Conservation (phyloP, 2,888 invertebrate genomes). For the Euclidia mi region DNA sequence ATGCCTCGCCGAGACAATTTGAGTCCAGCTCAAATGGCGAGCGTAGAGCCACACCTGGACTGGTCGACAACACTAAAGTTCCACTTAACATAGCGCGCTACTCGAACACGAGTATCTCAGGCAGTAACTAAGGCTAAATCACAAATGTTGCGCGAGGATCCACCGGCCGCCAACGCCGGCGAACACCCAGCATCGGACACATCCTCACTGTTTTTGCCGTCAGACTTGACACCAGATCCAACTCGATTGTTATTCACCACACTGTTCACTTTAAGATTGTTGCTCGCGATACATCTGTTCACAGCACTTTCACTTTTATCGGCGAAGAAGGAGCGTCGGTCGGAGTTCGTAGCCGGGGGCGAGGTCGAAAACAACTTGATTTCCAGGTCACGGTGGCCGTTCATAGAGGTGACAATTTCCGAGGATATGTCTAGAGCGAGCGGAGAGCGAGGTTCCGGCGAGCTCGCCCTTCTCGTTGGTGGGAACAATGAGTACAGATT, state of each 20-base stretch:
- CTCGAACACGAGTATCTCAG: constrained; percentile 81
- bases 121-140: constrained; percentile 89
- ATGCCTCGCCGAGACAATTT: constrained; percentile 86
- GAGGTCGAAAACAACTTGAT: constrained; percentile 94
- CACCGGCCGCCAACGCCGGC: constrained; percentile 71
- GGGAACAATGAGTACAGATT: constrained; percentile 86
- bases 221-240: constrained; percentile 74
- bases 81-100: constrained; percentile 68
- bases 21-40: constrained; percentile 89
- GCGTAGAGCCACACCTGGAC: constrained; percentile 78
- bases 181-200: constrained; percentile 79
- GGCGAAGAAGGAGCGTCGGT: constrained; percentile 85
- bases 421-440: constrained; percentile 92
- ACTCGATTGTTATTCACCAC: constrained; percentile 80
- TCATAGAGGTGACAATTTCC: constrained; percentile 94
- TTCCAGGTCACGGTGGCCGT: constrained; percentile 94
- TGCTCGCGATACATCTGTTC: constrained; percentile 80
- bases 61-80: constrained; percentile 75
- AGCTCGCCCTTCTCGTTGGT: constrained; percentile 78
- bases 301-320: constrained; percentile 88
- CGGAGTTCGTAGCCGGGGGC: constrained; percentile 84
- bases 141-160: constrained; percentile 84
- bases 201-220: constrained; percentile 78
- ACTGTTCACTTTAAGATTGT: constrained; percentile 83
- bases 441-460: constrained; percentile 82